phyloP scores from a whole-genome alignment of 2,888 invertebrate genomes.

The Eilema depressum region DNA sequence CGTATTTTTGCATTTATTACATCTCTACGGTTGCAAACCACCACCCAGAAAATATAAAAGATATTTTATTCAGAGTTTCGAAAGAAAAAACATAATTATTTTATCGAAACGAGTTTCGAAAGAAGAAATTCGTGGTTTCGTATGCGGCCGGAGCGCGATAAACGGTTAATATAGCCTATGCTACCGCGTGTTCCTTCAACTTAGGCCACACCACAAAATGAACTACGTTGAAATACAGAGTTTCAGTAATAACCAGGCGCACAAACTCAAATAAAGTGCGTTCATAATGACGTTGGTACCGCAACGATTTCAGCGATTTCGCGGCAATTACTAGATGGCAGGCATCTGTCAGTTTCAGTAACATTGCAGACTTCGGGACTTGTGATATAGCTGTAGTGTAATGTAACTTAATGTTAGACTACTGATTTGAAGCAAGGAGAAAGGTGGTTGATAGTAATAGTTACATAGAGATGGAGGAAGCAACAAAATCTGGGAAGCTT shows the following conservation, averaged over 20 bases:
- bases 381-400: background rate
- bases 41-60: too few species aligned
- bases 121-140: too few species aligned
- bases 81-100: too few species aligned
- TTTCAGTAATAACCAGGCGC: slow-evolving; percentile 61
- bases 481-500: too few species aligned
- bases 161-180: too few species aligned
- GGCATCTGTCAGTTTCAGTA: slow-evolving; percentile 45
- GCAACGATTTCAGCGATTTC: slow-evolving; percentile 54
- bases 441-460: background rate
- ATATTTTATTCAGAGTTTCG: too few species aligned
- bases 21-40: too few species aligned
- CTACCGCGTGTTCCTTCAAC: background rate
- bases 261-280: slow-evolving; percentile 63
- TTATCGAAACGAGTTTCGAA: too few species aligned
- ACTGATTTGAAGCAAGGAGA: too few species aligned
- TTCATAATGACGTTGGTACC: slow-evolving; percentile 56
- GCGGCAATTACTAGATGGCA: slow-evolving; percentile 58
- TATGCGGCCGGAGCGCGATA: too few species aligned
- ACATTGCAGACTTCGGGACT: slow-evolving; percentile 24
- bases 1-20: too few species aligned
- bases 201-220: slow-evolving; percentile 46
- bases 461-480: too few species aligned
- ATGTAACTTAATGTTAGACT: slow-evolving; percentile 18
- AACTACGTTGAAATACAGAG: slow-evolving; percentile 59